A percentile compares a stretch with the other conserved stretches of the same genome.
Evolutionary conservation across 35 echinoderm and acorn worm genomes (phyloP).

Genomic region (Apostichopus japonicus): DNA sequence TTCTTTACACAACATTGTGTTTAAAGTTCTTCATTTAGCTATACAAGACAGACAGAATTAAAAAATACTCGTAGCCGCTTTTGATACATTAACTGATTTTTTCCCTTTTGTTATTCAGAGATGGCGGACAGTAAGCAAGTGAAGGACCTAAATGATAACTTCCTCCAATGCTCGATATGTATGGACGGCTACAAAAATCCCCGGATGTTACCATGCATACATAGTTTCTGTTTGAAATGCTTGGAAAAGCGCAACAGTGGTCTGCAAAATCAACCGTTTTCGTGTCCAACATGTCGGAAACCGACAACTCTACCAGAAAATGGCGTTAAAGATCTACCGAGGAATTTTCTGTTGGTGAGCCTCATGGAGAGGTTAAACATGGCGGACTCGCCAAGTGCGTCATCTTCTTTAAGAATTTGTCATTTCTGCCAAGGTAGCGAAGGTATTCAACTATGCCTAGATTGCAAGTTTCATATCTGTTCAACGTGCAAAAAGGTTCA

Average conservation of each 20-base stretch:
- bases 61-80: too few relatives aligned
- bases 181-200: not conserved
- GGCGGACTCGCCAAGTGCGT: not conserved
- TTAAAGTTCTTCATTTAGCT: too few relatives aligned
- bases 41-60: too few relatives aligned
- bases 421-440: not conserved
- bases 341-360: conserved; percentile 20
- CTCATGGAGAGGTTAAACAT: conserved; percentile 44
- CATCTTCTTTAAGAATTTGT: not conserved
- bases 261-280: not conserved
- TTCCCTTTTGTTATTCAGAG: too few relatives aligned
- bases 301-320: not conserved
- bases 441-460: not conserved
- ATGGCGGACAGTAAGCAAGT: not conserved
- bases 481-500: not conserved
- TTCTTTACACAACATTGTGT: too few relatives aligned
- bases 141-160: conserved; percentile 43
- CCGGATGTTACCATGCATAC: not conserved
- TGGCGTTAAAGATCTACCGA: conserved; percentile 46
- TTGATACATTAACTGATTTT: too few relatives aligned
- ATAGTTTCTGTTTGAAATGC: conserved; percentile 73
- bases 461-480: conserved; percentile 49
- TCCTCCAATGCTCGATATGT: conserved; percentile 67
- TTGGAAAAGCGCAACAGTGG: conserved; percentile 33
- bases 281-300: conserved; percentile 60